phyloP scores from a whole-genome alignment of 2,888 invertebrate species.

The Candidula unifasciata region DNA sequence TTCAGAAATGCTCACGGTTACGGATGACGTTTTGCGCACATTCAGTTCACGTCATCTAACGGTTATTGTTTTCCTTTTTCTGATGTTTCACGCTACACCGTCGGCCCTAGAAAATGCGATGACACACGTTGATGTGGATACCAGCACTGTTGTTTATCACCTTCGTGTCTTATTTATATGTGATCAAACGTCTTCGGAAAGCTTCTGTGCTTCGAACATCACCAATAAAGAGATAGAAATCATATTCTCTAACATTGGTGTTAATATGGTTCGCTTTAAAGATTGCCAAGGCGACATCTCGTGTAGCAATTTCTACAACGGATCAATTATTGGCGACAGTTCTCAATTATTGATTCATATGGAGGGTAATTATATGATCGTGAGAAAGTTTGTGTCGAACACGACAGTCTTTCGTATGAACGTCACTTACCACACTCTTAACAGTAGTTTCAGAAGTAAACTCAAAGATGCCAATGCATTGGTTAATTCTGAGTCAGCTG shows the following conservation, averaged over 20 bases:
- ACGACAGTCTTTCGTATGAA: background rate
- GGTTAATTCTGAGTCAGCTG: background rate
- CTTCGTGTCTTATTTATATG: conserved; percentile 23
- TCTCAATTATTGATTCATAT: background rate
- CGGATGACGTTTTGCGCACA: conserved; percentile 41
- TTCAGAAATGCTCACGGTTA: conserved; percentile 45
- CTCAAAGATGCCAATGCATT: conserved; percentile 2
- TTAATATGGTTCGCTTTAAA: background rate
- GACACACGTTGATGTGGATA: background rate
- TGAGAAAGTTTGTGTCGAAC: background rate
- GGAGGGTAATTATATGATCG: background rate
- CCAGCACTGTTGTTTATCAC: background rate
- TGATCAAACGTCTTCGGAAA: conserved; percentile 25
- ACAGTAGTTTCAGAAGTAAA: conserved; percentile 1
- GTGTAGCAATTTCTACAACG: background rate
- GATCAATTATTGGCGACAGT: background rate
- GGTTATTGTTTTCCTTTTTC: background rate
- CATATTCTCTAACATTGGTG: background rate
- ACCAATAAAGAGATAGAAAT: background rate
- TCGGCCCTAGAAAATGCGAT: background rate
- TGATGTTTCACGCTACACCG: background rate
- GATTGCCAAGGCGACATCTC: background rate
- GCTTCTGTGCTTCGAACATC: conserved; percentile 16
- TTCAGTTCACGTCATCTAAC: conserved; percentile 2
- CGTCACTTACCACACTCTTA: background rate